Evolutionary conservation across 2,113 vertebrate species (phyloP), one percentile per base, ranked within the genome.

Genomic region (Bagarius yarrelli): DNA sequence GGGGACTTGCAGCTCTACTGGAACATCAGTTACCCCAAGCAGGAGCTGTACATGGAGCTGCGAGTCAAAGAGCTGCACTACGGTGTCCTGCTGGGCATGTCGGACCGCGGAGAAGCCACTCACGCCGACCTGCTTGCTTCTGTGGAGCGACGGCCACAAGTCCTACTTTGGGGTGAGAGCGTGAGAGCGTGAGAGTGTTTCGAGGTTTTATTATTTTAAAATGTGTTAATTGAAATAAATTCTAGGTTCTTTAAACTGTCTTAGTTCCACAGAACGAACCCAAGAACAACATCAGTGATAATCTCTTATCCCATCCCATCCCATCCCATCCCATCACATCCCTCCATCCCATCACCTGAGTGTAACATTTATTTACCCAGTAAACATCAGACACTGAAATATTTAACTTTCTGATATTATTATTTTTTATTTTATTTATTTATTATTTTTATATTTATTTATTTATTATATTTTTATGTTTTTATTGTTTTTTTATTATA

Each of bases 21-120:
- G 97, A 97, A 98, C 0, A 78, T 98, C 90, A 98, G 95, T 88
- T 98, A 97, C 0, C 14, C 78, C 0, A 59, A 85, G 60, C 90
- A 96, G 87, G 91, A 84, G 0, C 50, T 99, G 16, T 85, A 94
- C 71, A 94, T 99, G 89, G 91, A 92, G 91, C 91, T 99, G 30
- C 87, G 86, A 75, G 18, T 92, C 59, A 91, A 73, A 2, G 70
- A 93, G 8, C 87, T 93, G 55, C 83, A 19, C 9, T 93, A 93
- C 0, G 98, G 98, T 0, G 16, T 99, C 34, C 86, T 98, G 23
- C 94, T 99, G 0, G 98, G 98, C 27, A 97, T 99, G 96, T 98
- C 98, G 0, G 95, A 98, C 88, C 89, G 93, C 0, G 98, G 98
- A 0, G 91, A 95, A 84, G 87, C 96, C 0, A 91, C 92, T 84